Conservation (phyloP, 2,797 vertebrate species). For the Columba guinea region DNA sequence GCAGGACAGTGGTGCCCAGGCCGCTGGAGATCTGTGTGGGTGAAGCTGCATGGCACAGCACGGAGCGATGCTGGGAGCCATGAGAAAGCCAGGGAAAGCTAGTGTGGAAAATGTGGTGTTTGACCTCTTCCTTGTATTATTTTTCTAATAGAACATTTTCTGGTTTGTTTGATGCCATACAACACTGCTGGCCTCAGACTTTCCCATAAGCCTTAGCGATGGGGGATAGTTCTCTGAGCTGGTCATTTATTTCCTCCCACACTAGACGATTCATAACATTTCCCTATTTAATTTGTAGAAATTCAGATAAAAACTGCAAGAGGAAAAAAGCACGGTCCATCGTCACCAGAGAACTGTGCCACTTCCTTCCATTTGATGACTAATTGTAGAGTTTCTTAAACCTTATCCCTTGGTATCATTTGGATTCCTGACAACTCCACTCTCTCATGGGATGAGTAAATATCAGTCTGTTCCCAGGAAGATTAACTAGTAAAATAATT, state of each 20-base stretch:
- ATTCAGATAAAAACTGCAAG: constrained; percentile 1
- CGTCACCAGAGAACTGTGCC: not conserved
- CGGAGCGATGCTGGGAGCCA: not conserved
- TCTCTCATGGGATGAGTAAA: constrained; percentile 75
- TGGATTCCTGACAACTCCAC: constrained; percentile 71
- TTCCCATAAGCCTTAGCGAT: not conserved
- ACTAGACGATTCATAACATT: not conserved
- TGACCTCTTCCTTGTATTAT: not conserved
- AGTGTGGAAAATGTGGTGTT: not conserved
- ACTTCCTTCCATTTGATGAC: constrained; percentile 45
- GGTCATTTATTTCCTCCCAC: not conserved
- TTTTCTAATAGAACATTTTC: not conserved
- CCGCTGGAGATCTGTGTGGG: not conserved
- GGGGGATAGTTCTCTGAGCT: not conserved
- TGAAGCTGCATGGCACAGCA: not conserved
- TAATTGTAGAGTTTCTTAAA: constrained; percentile 60
- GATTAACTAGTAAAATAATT: constrained; percentile 71
- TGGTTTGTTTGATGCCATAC: not conserved
- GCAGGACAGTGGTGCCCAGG: not conserved
- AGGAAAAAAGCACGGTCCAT: not conserved
- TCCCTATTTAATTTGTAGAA: not conserved
- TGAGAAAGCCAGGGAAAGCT: not conserved
- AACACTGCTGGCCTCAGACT: not conserved
- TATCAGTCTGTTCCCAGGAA: constrained; percentile 77
- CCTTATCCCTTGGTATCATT: constrained; percentile 60